Conservation (phyloP, 2,113 vertebrate species). For the Chloropsis hardwickii region DNA sequence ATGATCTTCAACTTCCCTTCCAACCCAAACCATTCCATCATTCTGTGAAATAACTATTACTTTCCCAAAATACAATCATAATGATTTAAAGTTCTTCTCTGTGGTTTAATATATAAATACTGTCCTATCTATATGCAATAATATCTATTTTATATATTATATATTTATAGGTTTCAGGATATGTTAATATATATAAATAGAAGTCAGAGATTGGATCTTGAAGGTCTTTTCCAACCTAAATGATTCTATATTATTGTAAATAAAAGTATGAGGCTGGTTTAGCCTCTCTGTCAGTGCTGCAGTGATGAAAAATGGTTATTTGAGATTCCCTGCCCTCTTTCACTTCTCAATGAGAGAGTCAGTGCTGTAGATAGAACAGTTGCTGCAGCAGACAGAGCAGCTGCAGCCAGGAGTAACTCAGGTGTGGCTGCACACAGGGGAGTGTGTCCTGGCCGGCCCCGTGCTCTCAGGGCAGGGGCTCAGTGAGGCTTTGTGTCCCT, state of each 20-base stretch:
- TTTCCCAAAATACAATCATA: not conserved
- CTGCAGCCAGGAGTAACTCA: not conserved
- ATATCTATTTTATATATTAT: not conserved
- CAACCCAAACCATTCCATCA: not conserved
- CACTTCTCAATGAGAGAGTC: accelerated
- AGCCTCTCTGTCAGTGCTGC: not conserved
- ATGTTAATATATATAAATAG: not conserved
- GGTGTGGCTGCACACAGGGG: not conserved
- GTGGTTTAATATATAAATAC: not conserved
- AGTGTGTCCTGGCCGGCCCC: not conserved
- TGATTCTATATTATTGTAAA: not conserved
- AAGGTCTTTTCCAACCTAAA: not conserved
- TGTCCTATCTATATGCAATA: not conserved
- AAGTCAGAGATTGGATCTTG: not conserved
- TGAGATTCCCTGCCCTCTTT: not conserved
- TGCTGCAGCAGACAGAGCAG: not conserved
- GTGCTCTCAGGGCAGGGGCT: accelerated
- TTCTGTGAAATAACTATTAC: not conserved
- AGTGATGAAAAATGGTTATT: not conserved
- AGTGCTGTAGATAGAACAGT: not conserved
- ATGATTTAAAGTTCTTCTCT: not conserved
- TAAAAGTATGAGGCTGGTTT: not conserved
- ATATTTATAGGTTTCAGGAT: not conserved
- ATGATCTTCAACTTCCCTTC: not conserved
- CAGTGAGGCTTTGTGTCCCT: not conserved